phyloP scores from a whole-genome alignment of 2,797 vertebrate species.

The Xenopus petersii region DNA sequence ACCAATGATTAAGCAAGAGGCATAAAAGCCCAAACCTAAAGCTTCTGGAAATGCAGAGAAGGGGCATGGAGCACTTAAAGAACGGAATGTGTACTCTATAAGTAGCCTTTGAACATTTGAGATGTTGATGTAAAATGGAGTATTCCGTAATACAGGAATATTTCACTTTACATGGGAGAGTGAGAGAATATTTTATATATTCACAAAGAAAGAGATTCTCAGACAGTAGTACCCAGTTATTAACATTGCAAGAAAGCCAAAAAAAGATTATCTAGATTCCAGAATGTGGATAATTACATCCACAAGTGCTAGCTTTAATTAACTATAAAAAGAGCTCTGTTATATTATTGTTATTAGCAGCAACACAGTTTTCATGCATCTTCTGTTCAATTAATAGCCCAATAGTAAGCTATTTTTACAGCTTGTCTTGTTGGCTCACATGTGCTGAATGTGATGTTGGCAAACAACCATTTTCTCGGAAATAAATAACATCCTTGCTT shows the following conservation, averaged over 20 bases:
- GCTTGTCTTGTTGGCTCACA: neutral
- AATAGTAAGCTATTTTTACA: constrained; percentile 7
- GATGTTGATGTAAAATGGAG: too few species aligned
- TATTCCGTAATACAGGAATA: too few species aligned
- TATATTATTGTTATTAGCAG: constrained; percentile 2
- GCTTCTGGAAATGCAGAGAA: too few species aligned
- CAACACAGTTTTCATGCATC: constrained; percentile 4
- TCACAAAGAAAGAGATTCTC: too few species aligned
- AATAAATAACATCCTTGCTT: too few species aligned
- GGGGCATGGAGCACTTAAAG: too few species aligned
- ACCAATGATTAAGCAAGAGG: too few species aligned
- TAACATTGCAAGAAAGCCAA: constrained; percentile 7
- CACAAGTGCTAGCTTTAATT: constrained; percentile 16
- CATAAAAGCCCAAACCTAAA: too few species aligned
- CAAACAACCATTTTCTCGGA: neutral
- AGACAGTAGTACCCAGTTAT: neutral
- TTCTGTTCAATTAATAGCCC: neutral
- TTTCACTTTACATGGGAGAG: too few species aligned
- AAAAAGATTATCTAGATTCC: constrained; percentile 6
- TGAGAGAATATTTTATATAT: too few species aligned
- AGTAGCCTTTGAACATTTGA: too few species aligned
- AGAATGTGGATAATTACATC: neutral
- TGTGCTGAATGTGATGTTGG: neutral
- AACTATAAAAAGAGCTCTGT: constrained; percentile 1
- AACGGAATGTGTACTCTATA: too few species aligned